Evolutionary conservation across 2,113 vertebrate species (phyloP).

Genomic region (Bubalus kerabau): DNA sequence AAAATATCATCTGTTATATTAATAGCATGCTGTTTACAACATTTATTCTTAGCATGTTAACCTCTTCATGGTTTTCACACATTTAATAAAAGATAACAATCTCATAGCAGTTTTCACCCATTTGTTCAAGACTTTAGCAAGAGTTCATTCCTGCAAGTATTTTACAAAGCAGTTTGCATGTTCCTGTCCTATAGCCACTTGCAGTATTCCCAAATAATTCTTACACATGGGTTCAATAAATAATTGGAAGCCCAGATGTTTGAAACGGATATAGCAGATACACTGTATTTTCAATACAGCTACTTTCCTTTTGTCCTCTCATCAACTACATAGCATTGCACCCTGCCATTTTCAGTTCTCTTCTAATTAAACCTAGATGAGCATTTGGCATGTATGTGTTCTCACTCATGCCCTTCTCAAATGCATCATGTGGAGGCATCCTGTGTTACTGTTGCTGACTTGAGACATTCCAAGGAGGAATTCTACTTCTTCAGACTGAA

Average conservation of each 20-base stretch:
- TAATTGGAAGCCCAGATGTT: slow-evolving; percentile 70
- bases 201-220: slow-evolving; percentile 47
- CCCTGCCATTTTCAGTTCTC: slow-evolving; percentile 51
- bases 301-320: slow-evolving; percentile 55
- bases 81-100: slow-evolving; percentile 2
- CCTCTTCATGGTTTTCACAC: slow-evolving; percentile 15
- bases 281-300: slow-evolving; percentile 43
- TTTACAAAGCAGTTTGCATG: slow-evolving; percentile 46
- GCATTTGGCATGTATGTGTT: neutral
- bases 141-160: slow-evolving; percentile 21
- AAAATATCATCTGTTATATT: slow-evolving; percentile 46
- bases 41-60: slow-evolving; percentile 43
- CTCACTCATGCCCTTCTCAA: neutral
- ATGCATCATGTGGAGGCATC: neutral
- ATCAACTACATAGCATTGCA: slow-evolving; percentile 44
- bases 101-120: neutral
- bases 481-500: slow-evolving; percentile 1
- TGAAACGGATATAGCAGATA: slow-evolving; percentile 62
- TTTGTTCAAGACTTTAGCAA: slow-evolving; percentile 33
- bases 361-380: slow-evolving; percentile 48
- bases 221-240: slow-evolving; percentile 62
- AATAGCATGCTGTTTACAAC: slow-evolving; percentile 38
- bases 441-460: slow-evolving; percentile 32
- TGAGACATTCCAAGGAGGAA: neutral
- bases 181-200: slow-evolving; percentile 30